A percentile compares a stretch with the other conserved stretches of the same genome.
Conservation (phyloP, 2,113 vertebrate genomes). For the Cyprinodon variegatus region DNA sequence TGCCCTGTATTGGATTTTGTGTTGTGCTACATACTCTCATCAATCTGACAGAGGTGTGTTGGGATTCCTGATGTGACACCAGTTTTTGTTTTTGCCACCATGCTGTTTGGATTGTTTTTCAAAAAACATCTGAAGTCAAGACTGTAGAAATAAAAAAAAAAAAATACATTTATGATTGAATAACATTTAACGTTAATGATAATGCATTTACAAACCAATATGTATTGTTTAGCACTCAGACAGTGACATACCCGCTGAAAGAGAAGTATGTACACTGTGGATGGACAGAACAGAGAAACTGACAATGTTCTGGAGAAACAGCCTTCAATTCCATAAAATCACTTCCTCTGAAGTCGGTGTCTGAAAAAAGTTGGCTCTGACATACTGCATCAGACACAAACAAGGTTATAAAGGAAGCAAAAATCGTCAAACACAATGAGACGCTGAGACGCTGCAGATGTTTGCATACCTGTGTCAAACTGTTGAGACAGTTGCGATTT, state of each 20-base stretch:
- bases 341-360: constrained; percentile 33
- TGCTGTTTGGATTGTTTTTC: constrained; percentile 41
- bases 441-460: neutral
- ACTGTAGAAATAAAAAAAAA: constrained; percentile 15
- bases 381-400: constrained; percentile 40
- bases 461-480: constrained; percentile 22
- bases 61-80: constrained; percentile 57
- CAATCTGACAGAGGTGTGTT: constrained; percentile 42
- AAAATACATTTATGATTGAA: neutral
- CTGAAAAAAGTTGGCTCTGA: constrained; percentile 36
- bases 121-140: constrained; percentile 30
- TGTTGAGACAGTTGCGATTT: neutral
- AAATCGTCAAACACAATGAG: neutral
- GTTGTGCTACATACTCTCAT: constrained; percentile 25
- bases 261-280: constrained; percentile 66
- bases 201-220: neutral
- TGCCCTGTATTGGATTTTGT: neutral
- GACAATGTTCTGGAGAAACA: constrained; percentile 63
- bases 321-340: neutral
- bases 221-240: neutral
- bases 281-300: constrained; percentile 58
- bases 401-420: rapidly evolving
- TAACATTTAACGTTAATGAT: neutral
- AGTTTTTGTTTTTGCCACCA: neutral
- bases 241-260: constrained; percentile 14